These are phyloP conservation scores for Noctilio leporinus DNA, from an alignment of 2,113 vertebrate genomes.

Conservation along the genomic window DNA sequence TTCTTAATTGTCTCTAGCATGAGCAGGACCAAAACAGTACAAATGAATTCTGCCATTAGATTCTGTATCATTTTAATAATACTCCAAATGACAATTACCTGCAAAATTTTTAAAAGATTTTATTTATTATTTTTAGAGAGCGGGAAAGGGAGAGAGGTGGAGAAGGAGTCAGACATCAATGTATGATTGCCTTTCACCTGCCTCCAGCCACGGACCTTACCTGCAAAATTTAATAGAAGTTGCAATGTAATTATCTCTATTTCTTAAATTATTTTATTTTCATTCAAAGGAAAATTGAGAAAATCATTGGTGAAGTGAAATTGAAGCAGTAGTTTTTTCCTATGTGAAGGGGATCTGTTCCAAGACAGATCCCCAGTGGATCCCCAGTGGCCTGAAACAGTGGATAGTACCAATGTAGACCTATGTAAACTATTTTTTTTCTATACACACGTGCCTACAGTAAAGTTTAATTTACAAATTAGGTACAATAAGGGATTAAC, in stretches of 20 bases:
- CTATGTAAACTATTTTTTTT: background rate
- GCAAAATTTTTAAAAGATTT: too few relatives aligned
- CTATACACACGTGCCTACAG: too few relatives aligned
- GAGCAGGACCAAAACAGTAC: slow-evolving; percentile 16
- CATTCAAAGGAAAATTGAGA: slow-evolving; percentile 33
- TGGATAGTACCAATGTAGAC: background rate
- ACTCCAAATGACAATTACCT: slow-evolving; percentile 43
- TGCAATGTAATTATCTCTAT: slow-evolving; percentile 36
- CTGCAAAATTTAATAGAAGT: background rate
- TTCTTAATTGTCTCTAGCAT: slow-evolving; percentile 37
- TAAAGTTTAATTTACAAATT: background rate
- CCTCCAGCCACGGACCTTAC: too few relatives aligned
- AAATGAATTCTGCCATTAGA: slow-evolving; percentile 10
- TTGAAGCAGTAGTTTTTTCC: background rate
- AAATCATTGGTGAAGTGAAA: background rate
- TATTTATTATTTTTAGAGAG: too few relatives aligned
- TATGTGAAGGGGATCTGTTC: background rate
- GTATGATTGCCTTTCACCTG: too few relatives aligned
- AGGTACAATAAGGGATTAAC: background rate
- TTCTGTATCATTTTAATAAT: background rate
- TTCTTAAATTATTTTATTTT: slow-evolving; percentile 32
- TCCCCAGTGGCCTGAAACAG: background rate
- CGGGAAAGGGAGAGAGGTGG: too few relatives aligned
- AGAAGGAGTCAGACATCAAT: too few relatives aligned
- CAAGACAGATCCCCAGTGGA: too few relatives aligned